Evolutionary conservation across 37 sponge, comb jelly and placozoan genomes (phyloP).

Genomic region (Ephydatia muelleri): DNA sequence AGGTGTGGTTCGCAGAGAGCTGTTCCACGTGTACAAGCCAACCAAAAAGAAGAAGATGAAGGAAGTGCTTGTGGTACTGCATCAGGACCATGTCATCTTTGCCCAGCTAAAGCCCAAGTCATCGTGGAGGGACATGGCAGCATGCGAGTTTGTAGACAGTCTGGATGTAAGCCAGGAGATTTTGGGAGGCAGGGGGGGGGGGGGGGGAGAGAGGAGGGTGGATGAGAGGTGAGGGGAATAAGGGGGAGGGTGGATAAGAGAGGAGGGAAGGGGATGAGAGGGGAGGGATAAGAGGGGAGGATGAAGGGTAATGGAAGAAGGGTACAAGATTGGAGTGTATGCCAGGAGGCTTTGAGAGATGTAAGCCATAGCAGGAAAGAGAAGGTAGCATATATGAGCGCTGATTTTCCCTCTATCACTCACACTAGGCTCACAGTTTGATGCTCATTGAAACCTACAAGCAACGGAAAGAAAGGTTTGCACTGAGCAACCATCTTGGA

Average conservation of each 20-base stretch:
- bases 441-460: constrained; percentile 63
- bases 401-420: not conserved
- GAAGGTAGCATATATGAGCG: too few relatives aligned
- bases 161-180: constrained; percentile 6
- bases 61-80: constrained; percentile 23
- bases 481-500: constrained; percentile 28
- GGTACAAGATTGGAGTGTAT: too few relatives aligned
- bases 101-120: not conserved
- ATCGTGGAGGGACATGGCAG: not conserved
- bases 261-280: too few relatives aligned
- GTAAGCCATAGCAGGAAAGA: too few relatives aligned
- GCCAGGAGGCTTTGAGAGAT: too few relatives aligned
- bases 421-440: constrained; percentile 14
- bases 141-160: constrained; percentile 13
- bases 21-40: constrained; percentile 40
- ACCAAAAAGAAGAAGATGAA: constrained; percentile 20
- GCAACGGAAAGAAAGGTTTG: constrained; percentile 50
- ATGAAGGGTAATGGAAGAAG: too few relatives aligned
- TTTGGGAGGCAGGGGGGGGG: too few relatives aligned
- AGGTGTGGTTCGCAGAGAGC: constrained; percentile 25
- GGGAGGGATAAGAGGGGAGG: too few relatives aligned
- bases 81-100: constrained; percentile 26
- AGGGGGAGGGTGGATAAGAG: too few relatives aligned
- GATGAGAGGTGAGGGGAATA: too few relatives aligned
- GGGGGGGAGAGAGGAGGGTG: too few relatives aligned